Evolutionary conservation across 2,888 invertebrate genomes (phyloP).

Genomic region (Polymixis flavicincta): DNA sequence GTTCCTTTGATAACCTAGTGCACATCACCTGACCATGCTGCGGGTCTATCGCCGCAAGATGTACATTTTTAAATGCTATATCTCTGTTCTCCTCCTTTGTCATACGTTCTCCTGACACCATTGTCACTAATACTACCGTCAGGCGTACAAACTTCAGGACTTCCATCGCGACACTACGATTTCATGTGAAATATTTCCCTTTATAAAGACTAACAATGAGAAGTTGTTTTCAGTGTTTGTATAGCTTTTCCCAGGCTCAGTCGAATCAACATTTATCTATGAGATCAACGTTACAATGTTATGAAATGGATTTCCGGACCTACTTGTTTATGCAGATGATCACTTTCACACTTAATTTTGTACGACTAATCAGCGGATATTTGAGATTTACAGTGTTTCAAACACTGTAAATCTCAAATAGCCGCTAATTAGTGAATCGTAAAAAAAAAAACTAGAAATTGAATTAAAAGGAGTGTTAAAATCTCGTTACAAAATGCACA

Average conservation of each 20-base stretch:
- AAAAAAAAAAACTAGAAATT: neutral
- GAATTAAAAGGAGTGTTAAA: neutral
- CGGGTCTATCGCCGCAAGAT: neutral
- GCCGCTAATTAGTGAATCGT: too few relatives aligned
- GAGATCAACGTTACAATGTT: constrained; percentile 47
- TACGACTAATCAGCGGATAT: neutral
- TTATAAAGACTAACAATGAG: constrained; percentile 61
- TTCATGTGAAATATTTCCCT: constrained; percentile 25
- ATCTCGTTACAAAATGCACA: neutral
- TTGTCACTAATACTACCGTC: constrained; percentile 10
- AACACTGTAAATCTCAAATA: too few relatives aligned
- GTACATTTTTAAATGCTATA: rapidly evolving
- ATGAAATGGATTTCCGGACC: constrained; percentile 23
- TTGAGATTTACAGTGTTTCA: neutral
- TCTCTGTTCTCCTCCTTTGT: too few relatives aligned
- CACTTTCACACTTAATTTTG: constrained; percentile 1
- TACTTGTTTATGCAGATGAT: neutral
- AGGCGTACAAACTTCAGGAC: constrained; percentile 36
- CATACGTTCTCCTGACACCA: neutral
- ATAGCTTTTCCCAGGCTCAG: constrained; percentile 53
- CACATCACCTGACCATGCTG: constrained; percentile 61
- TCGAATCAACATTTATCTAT: constrained; percentile 53
- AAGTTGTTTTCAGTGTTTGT: constrained; percentile 42
- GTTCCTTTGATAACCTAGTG: constrained; percentile 69
- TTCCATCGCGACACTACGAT: constrained; percentile 53